phyloP scores from a whole-genome alignment of 2,888 invertebrate genomes.

The Rhodophaea formosa region DNA sequence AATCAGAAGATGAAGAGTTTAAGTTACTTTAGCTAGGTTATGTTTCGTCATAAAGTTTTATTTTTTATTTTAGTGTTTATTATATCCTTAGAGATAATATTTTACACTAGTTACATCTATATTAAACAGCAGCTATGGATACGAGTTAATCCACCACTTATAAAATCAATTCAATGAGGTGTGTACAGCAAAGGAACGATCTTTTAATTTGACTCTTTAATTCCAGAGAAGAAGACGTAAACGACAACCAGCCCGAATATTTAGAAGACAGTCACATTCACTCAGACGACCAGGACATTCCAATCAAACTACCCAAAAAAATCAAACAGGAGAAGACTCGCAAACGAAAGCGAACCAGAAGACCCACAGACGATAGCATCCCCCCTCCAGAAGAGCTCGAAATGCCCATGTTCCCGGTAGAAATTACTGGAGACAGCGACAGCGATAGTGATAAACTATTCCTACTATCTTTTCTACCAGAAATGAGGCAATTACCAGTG shows the following conservation, averaged over 20 bases:
- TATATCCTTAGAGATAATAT: too few relatives aligned
- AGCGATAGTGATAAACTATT: constrained; percentile 63
- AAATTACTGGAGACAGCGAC: constrained; percentile 40
- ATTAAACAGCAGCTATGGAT: too few relatives aligned
- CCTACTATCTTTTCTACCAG: constrained; percentile 66
- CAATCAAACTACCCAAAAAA: constrained; percentile 20
- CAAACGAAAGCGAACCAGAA: constrained; percentile 42
- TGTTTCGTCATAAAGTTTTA: too few relatives aligned
- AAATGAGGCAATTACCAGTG: constrained; percentile 64
- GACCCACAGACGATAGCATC: constrained; percentile 34
- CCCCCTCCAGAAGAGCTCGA: constrained; percentile 55
- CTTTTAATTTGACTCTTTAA: not conserved
- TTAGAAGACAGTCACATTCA: constrained; percentile 18
- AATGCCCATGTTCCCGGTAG: constrained; percentile 56
- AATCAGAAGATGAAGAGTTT: too few relatives aligned
- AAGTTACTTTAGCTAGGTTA: too few relatives aligned
- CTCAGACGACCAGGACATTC: constrained; percentile 25
- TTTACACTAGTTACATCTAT: too few relatives aligned
- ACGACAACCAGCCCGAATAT: constrained; percentile 24
- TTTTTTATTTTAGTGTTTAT: too few relatives aligned
- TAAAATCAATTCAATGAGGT: too few relatives aligned
- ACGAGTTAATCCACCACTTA: too few relatives aligned
- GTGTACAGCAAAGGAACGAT: too few relatives aligned
- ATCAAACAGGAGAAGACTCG: constrained; percentile 36
- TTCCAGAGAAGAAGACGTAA: constrained; percentile 1